Evolutionary conservation across 2,888 invertebrate genomes (phyloP).

Genomic region (Parnassius smintheus): DNA sequence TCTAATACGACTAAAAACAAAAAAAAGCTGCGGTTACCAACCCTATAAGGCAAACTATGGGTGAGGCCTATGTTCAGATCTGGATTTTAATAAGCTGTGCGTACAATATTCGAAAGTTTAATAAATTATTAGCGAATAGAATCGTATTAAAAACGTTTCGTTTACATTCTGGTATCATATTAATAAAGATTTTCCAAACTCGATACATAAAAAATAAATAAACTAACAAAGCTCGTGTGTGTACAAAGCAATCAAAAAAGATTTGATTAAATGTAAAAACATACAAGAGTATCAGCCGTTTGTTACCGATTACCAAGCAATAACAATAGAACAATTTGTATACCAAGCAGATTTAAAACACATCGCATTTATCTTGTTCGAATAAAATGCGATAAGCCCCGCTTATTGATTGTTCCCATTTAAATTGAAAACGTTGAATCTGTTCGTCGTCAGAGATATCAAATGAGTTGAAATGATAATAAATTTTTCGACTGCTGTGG

Average conservation of each 20-base stretch:
- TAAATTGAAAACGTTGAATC: conserved; percentile 66
- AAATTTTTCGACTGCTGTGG: conserved; percentile 22
- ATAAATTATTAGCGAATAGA: background rate
- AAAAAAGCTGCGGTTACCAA: no score
- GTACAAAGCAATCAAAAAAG: conserved; percentile 18
- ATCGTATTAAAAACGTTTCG: background rate
- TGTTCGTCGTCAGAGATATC: conserved; percentile 57
- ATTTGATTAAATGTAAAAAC: conserved; percentile 26
- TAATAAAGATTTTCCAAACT: no score
- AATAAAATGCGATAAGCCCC: conserved; percentile 67
- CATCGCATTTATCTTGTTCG: conserved; percentile 64
- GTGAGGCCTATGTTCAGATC: no score
- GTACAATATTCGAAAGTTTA: background rate
- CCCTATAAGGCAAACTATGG: no score
- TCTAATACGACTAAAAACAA: no score
- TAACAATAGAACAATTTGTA: conserved; percentile 63
- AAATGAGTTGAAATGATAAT: conserved; percentile 55
- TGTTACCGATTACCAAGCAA: conserved; percentile 50
- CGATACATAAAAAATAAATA: no score
- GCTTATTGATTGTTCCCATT: conserved; percentile 72
- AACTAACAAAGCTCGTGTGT: no score
- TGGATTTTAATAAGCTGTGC: background rate
- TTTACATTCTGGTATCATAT: no score
- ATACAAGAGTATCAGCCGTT: conserved; percentile 49
- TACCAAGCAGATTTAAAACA: conserved; percentile 67